Evolutionary conservation across 2,797 vertebrate species (phyloP), one percentile per base, ranked within the genome.

Genomic region (Oreochromis grahami): DNA sequence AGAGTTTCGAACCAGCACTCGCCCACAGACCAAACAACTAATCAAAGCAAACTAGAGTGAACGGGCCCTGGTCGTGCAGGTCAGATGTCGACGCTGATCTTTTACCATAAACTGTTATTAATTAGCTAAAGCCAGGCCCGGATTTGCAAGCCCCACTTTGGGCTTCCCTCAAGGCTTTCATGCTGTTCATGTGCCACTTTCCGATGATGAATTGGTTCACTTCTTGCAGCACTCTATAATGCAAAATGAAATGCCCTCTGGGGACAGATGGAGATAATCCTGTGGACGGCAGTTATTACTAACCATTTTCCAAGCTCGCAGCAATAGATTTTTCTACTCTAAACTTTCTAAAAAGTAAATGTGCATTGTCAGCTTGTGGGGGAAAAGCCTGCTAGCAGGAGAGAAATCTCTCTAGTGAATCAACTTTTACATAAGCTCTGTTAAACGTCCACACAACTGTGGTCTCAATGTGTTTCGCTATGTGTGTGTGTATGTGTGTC

Each of bases 401-500:
- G 7, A 55, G 11, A 81, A 79, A 78, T 78, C n/a, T 13, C 52
- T 84, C 51, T 55, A 60, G 60, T 36, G 53, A 76, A 82, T 45
- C n/a, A 14, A 74, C 29, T 50, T 68, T 83, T 76, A 84, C 14
- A 41, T 78, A 78, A 78, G 34, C 29, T 76, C 56, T 14, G 0
- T 17, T 81, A 36, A 63, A 83, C 74, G 58, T 83, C 70, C 79
- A 84, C 80, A 83, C 60, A 91, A 89, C 48, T 76, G 50, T n/a
- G n/a, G 52, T 80, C 50, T 84, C 53, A 24, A 52, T 87, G 84
- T 83, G 77, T 80, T 68, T 80, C 53, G 2, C 32, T 63, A 13
- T 88, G 34, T 83, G 51, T 36, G 70, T 60, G 70, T 60, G 29
- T 50, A 13, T 77, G 56, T 89, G 79, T 91, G 86, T 94, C 83